phyloP scores from a whole-genome alignment of 2,797 vertebrate genomes.

The Microctenopoma steveboyesi region DNA sequence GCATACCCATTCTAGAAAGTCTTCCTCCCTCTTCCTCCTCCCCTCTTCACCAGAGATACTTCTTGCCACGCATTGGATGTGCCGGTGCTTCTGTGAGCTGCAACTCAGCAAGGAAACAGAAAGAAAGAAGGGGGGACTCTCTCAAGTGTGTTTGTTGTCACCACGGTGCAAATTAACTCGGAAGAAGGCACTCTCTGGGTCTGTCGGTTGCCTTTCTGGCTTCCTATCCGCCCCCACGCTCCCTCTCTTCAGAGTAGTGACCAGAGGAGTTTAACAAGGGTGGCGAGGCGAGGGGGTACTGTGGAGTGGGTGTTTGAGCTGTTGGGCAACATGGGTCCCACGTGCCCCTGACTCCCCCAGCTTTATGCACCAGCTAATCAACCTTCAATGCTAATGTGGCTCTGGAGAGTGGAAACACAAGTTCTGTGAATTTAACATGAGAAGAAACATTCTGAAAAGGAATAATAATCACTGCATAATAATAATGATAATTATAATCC shows the following conservation, averaged over 20 bases:
- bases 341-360: slow-evolving; percentile 67
- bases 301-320: slow-evolving; percentile 67
- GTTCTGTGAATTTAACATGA: slow-evolving; percentile 66
- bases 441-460: slow-evolving; percentile 57
- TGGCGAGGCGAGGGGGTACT: slow-evolving; percentile 67
- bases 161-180: slow-evolving; percentile 72
- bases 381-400: slow-evolving; percentile 76
- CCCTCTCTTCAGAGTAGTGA: slow-evolving; percentile 68
- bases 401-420: slow-evolving; percentile 73
- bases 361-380: slow-evolving; percentile 75
- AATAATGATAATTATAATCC: slow-evolving; percentile 51
- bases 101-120: slow-evolving; percentile 32
- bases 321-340: slow-evolving; percentile 67
- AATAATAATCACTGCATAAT: slow-evolving; percentile 57
- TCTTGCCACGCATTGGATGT: slow-evolving; percentile 53
- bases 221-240: slow-evolving; percentile 66
- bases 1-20: slow-evolving; percentile 70
- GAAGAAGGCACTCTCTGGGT: slow-evolving; percentile 65
- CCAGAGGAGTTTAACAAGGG: slow-evolving; percentile 77
- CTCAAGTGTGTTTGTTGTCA: slow-evolving; percentile 75
- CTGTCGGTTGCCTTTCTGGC: slow-evolving; percentile 60
- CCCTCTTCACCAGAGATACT: slow-evolving; percentile 54
- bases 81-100: slow-evolving; percentile 49
- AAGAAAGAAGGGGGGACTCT: slow-evolving; percentile 16
- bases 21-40: slow-evolving; percentile 58